Percentiles rank a stretch among this genome's conserved stretches.
Conservation (phyloP, 2,113 vertebrate genomes). For the Pyrgilauda ruficollis region DNA sequence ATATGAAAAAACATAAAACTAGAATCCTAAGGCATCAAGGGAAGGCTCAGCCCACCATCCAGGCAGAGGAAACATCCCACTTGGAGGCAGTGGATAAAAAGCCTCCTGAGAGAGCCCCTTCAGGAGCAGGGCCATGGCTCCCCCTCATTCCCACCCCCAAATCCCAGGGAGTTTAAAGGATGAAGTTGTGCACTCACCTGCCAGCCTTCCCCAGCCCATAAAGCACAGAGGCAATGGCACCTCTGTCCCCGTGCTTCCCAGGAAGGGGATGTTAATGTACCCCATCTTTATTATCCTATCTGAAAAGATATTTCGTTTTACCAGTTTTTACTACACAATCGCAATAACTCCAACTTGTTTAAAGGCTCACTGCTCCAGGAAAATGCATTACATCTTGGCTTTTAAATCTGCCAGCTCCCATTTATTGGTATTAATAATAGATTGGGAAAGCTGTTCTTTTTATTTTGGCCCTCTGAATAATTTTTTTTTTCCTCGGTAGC, state of each 20-base stretch:
- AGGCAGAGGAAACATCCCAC: background rate
- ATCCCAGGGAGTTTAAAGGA: background rate
- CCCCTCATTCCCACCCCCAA: background rate
- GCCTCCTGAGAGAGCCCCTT: background rate
- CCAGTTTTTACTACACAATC: constrained; percentile 54
- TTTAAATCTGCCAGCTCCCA: constrained; percentile 47
- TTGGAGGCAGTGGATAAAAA: background rate
- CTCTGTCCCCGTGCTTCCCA: background rate
- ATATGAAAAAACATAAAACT: background rate
- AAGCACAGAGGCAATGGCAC: background rate
- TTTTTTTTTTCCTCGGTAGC: background rate
- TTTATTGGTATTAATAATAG: constrained; percentile 72
- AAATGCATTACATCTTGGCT: constrained; percentile 21
- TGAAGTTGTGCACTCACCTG: background rate
- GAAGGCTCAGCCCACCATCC: background rate
- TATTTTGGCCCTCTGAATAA: constrained; percentile 49
- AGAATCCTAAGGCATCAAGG: background rate
- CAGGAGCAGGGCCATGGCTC: background rate
- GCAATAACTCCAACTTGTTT: constrained; percentile 64
- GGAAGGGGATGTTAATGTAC: background rate
- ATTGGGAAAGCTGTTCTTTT: constrained; percentile 55
- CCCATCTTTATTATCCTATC: constrained; percentile 45
- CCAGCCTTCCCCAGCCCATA: background rate
- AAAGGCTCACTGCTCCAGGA: constrained; percentile 58
- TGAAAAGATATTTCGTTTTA: constrained; percentile 61